Conservation (phyloP, 1,140 invertebrate species). For the Zaprionus lachaisei region DNA sequence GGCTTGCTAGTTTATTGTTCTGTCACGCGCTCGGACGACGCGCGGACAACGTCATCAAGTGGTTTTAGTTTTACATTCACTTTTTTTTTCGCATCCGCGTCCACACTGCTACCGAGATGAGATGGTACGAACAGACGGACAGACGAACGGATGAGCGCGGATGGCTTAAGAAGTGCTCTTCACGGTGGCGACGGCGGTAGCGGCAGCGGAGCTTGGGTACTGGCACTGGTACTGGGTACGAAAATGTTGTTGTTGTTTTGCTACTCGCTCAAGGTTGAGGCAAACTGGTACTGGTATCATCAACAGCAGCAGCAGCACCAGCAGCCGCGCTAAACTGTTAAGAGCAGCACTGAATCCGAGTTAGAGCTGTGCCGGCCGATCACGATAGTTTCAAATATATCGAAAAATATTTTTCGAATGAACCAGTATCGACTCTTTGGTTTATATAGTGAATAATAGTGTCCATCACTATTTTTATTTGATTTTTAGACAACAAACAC, state of each 20-base stretch:
- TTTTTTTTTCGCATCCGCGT: conserved; percentile 78
- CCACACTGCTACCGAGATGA: conserved; percentile 18
- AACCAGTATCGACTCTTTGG: too few relatives aligned
- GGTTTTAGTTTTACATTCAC: conserved; percentile 71
- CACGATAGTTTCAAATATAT: too few relatives aligned
- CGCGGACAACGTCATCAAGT: conserved; percentile 73
- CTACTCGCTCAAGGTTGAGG: conserved; percentile 69
- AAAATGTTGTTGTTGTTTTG: conserved; percentile 55
- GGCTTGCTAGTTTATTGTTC: conserved; percentile 67
- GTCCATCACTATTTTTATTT: too few relatives aligned
- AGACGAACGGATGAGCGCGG: conserved; percentile 20
- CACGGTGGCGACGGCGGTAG: conserved; percentile 39
- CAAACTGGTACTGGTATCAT: conserved; percentile 60
- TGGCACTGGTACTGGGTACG: conserved; percentile 62
- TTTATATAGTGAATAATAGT: too few relatives aligned
- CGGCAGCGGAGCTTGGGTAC: conserved; percentile 19
- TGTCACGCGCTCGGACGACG: conserved; percentile 62
- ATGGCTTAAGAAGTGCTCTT: conserved; percentile 75
- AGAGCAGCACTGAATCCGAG: conserved; percentile 29
- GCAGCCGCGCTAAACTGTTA: conserved; percentile 48
- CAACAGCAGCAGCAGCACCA: conserved; percentile 29
- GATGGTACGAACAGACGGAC: conserved; percentile 11
- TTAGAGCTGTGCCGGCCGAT: neutral
- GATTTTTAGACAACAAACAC: too few relatives aligned
- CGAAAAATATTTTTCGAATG: too few relatives aligned